A percentile compares a stretch with the other conserved stretches of the same genome.
Evolutionary conservation across 2,113 vertebrate species (phyloP).

Genomic region (Lasiurus cinereus): DNA sequence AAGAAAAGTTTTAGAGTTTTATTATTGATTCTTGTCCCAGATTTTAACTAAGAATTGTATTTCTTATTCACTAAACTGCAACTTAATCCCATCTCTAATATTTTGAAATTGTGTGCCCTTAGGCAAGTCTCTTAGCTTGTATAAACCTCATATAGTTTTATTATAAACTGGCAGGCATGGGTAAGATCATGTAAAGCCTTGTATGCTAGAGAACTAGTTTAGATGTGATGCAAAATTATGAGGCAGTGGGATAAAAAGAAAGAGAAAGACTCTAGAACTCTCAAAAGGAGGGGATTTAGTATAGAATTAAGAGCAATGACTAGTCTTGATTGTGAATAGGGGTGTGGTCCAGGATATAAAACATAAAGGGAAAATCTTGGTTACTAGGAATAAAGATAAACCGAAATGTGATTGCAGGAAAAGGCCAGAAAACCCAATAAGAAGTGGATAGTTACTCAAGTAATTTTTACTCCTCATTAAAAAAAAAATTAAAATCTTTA

Average conservation of each 20-base stretch:
- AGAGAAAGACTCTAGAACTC: neutral
- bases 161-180: neutral
- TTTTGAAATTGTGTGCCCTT: neutral
- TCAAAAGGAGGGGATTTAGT: neutral
- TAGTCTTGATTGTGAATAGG: neutral
- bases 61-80: neutral
- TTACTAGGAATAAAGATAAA: constrained; percentile 22
- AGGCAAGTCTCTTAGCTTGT: neutral
- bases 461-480: neutral
- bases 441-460: neutral
- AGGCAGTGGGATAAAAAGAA: neutral
- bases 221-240: no score
- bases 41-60: constrained; percentile 49
- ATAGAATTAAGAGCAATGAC: neutral
- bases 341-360: neutral
- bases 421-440: neutral
- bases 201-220: neutral
- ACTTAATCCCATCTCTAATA: constrained; percentile 14
- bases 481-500: neutral
- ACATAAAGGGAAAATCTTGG: neutral
- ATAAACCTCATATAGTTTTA: neutral
- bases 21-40: constrained; percentile 56
- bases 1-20: constrained; percentile 57
- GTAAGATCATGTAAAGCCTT: neutral
- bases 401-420: neutral